phyloP scores from a whole-genome alignment of 30 jellyfish, hydroid and myxozoan genomes.

The Rhopilema esculentum region DNA sequence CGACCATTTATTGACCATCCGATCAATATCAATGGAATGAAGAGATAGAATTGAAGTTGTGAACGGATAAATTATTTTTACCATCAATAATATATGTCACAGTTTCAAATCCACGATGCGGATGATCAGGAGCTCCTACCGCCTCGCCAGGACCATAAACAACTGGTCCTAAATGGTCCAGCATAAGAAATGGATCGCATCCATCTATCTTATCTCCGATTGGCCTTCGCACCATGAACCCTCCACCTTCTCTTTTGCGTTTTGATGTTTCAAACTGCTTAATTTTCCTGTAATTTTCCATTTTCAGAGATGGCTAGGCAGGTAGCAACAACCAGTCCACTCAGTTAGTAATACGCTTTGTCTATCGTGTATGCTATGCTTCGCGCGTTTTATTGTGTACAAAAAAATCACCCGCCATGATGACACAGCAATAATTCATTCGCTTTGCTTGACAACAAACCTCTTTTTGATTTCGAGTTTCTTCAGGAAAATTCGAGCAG shows the following conservation, averaged over 20 bases:
- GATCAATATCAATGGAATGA: no score
- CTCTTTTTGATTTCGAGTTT: background rate
- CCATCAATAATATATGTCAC: conserved; percentile 93
- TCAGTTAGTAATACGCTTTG: no score
- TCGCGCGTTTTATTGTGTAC: background rate
- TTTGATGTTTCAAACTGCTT: conserved; percentile 77
- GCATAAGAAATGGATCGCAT: conserved; percentile 95
- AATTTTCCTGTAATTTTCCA: conserved; percentile 55
- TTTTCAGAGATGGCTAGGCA: background rate
- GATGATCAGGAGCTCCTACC: conserved; percentile 99
- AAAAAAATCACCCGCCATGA: background rate
- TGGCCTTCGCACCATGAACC: conserved; percentile 95
- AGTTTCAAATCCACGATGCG: conserved; percentile 98
- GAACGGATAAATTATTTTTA: conserved; percentile 15
- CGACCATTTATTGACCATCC: no score
- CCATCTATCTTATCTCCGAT: conserved; percentile 88
- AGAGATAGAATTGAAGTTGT: no score
- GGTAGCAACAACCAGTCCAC: no score
- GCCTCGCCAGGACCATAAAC: conserved; percentile 99
- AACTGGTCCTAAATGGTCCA: conserved; percentile 94
- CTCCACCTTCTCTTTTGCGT: conserved; percentile 97
- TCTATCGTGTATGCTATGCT: no score
- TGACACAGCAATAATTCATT: background rate
- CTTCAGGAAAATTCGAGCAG: background rate
- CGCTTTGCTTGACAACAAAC: background rate